Base-by-base conservation (phyloP, 1,140 invertebrate species). In the Plectrocnemia conspersa region DNA sequence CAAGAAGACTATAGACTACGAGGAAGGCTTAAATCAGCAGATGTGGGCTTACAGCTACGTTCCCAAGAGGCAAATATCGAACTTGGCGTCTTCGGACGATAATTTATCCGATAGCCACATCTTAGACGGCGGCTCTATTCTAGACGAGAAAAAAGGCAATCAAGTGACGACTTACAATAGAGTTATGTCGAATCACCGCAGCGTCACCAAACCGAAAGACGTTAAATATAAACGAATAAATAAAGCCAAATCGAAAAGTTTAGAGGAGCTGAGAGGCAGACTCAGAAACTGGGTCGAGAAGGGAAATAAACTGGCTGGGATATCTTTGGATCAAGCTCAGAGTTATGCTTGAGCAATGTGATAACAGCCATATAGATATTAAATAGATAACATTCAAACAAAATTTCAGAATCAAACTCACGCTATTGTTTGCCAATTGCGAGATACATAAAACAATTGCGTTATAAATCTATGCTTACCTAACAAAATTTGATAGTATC, bases 211-310 rank as follows among this genome's bases (percentile, higher is more conserved):
- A 70, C 88, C 89, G 49, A 91, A 91, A 72, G 89, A 92, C 65
- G 88, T 91, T 3, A 91, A 91, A 70, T 91, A 91, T 73, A 91
- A 91, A 67, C 79, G 88, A 59, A 91, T 91, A 69, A 91, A 91
- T 66, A 91, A 91, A 67, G 88, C 88, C 2, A 91, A 91, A 69
- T 91, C 88, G 19, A 90, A 91, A 73, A 91, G 88, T 64, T 72
- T 92, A 40, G 89, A 92, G 64, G 89, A 92, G 63, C 66, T 92
- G 35, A 71, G 89, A 4, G 89, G 88, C 0, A 77, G 86, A 53
- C 72, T 92, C 64, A 87, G 85, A 76, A 88, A 88, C 66, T 88
- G 87, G 81, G 86, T 89, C 1, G 88, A 89, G 52, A 86, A 88
- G 53, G 85, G 85, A 5, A 85, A 81, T 64, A 85, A 85, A 49